Evolutionary conservation across 2,888 invertebrate species (phyloP), one percentile per base, ranked within the genome.

Genomic region (Cheilosia impressa): DNA sequence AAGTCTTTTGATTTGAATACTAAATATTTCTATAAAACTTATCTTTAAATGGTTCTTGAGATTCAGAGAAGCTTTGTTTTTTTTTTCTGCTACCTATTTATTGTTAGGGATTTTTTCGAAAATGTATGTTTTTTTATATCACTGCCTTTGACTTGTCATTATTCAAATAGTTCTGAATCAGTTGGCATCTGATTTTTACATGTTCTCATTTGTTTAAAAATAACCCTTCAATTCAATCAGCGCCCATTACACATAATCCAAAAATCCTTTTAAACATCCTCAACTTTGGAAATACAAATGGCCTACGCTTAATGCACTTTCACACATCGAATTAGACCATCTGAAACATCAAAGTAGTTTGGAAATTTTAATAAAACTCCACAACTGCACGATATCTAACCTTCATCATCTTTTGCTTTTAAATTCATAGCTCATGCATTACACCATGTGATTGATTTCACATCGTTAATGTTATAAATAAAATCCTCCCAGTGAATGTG

Each of bases 371-470:
- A 57, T 47, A 57, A 69, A 58, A 69, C 22, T 15, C 27, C 50
- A 34, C 45, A 10, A 47, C n/a, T 34, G 10, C 34, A 10, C 38
- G 38, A 13, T 38, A 38, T 38, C 58, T 15, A 69, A 69, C 47
- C 50, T 55, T 60, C 71, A 50, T 60, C 41, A 60, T 68, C 50
- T 22, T 50, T 50, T 38, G 38, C 71, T 71, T 71, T 71, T 71
- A 57, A 27, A 38, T 68, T 41, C 66, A 53, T 68, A 68, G 17
- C 4, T 13, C 53, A 13, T 68, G 24, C 38, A 38, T 5, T 17
- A 5, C 17, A 38, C 62, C 80, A 68, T 55, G 55, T 55, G 31
- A 80, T 80, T 73, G 80, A 80, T 80, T 80, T 47, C 47, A 17
- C 17, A 55, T 31, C 62, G 52, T 75, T 15, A 55, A 27, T 19